phyloP scores from a whole-genome alignment of 2,888 invertebrate species.

The Allygus modestus region DNA sequence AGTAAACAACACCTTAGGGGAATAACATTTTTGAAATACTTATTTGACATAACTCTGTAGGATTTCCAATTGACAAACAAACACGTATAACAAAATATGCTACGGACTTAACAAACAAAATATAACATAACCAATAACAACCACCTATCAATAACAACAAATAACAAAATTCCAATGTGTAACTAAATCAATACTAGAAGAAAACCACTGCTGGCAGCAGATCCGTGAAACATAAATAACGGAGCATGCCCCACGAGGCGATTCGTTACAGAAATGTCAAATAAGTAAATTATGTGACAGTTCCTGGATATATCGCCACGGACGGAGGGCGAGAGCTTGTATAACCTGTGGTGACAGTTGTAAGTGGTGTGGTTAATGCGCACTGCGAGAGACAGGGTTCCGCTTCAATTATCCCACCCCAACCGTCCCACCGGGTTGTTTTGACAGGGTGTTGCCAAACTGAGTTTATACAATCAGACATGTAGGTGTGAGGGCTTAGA shows the following conservation, averaged over 20 bases:
- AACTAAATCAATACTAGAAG: background rate
- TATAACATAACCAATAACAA: too few relatives aligned
- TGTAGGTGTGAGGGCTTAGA: too few relatives aligned
- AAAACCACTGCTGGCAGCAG: background rate
- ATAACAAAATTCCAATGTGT: too few relatives aligned
- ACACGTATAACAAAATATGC: too few relatives aligned
- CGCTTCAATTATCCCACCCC: background rate
- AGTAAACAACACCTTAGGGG: too few relatives aligned
- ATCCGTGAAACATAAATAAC: conserved; percentile 22
- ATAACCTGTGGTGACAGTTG: conserved; percentile 32
- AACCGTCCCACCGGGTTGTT: background rate
- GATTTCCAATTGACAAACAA: too few relatives aligned
- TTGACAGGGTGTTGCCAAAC: too few relatives aligned
- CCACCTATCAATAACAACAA: too few relatives aligned
- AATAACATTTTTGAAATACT: too few relatives aligned
- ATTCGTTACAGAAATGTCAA: conserved; percentile 26
- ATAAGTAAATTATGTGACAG: conserved; percentile 43
- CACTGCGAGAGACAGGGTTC: background rate
- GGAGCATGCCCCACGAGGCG: background rate
- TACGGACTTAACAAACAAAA: too few relatives aligned
- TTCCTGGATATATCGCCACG: background rate
- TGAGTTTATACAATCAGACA: too few relatives aligned
- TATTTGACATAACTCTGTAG: too few relatives aligned
- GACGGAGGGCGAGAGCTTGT: background rate
- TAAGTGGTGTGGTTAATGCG: conserved; percentile 4